Base-by-base conservation (phyloP, 1,140 invertebrate genomes). In the Teleogryllus occipitalis region DNA sequence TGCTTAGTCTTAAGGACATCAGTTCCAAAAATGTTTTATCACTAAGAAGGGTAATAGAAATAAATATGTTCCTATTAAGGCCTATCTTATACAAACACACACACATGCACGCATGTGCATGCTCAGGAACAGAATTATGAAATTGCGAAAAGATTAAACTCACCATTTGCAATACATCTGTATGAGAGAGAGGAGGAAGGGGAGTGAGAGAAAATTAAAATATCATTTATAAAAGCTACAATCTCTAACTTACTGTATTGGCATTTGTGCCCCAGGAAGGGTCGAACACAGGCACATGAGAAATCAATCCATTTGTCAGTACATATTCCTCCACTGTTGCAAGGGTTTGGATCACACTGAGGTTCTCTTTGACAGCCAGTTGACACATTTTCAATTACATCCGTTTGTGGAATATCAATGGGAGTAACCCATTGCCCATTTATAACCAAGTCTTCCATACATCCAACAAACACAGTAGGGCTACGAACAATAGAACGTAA, bases 241-340 rank as follows among this genome's bases (percentile, higher is more conserved):
- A 39, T 39, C 1, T 39, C 27, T 5, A 39, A 39, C 27, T 39
- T 39, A 92, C 95, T 95, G 85, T 96, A 93, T 85, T 96, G 91
- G 85, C 97, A 99, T 4, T 91, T 94, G 80, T 91, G 89, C 7
- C 96, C 96, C 6, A 97, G 90, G 85, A 94, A 95, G 0, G 96
- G 96, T 80, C 96, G 87, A 75, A 92, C 90, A 85, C 97, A 98
- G 65, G 91, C 89, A 86, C 97, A 99, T 75, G 90, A 89, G 85
- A 94, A 97, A n/a, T 90, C 90, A 78, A 91, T 90, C 97, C 97
- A 98, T 80, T 93, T 88, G 87, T 98, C 97, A 0, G 92, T 93
- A 85, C 97, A 98, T 81, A 89, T 88, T 0, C 96, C 97, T 80
- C 92, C 92, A 80, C 94, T 94, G 82, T 92, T 90, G 85, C 97